phyloP scores from a whole-genome alignment of 2,113 vertebrate species.

The Thryonomys swinderianus region DNA sequence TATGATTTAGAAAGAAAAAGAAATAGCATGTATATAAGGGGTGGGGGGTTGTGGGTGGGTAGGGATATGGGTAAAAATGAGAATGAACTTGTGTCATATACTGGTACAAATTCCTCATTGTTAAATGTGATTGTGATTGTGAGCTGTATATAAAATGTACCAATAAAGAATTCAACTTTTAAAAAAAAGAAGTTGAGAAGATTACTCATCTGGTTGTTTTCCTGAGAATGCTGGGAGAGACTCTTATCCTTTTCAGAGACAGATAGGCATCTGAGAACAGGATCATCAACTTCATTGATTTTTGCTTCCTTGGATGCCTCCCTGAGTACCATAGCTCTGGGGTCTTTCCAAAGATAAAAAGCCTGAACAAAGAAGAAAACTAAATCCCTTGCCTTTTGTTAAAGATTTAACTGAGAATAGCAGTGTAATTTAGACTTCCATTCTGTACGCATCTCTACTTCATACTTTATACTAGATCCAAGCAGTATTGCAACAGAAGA shows the following conservation, averaged over 20 bases:
- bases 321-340: not conserved
- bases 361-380: not conserved
- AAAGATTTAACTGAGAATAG: not conserved
- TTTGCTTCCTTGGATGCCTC: not conserved
- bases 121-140: too few species aligned
- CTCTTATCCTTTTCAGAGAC: not conserved
- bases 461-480: not conserved
- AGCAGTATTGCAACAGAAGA: not conserved
- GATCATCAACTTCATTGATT: not conserved
- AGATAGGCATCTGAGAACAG: not conserved
- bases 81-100: too few species aligned
- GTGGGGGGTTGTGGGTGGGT: too few species aligned
- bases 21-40: too few species aligned
- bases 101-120: too few species aligned
- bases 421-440: not conserved
- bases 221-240: not conserved
- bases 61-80: too few species aligned
- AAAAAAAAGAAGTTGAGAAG: not conserved
- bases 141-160: too few species aligned
- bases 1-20: too few species aligned
- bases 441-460: not conserved
- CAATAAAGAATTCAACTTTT: too few species aligned
- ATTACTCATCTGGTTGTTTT: not conserved
- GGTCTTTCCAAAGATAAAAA: not conserved
- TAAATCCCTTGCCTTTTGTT: not conserved